Evolutionary conservation across 2,888 invertebrate species (phyloP).

Genomic region (Liodrosophila aerea): DNA sequence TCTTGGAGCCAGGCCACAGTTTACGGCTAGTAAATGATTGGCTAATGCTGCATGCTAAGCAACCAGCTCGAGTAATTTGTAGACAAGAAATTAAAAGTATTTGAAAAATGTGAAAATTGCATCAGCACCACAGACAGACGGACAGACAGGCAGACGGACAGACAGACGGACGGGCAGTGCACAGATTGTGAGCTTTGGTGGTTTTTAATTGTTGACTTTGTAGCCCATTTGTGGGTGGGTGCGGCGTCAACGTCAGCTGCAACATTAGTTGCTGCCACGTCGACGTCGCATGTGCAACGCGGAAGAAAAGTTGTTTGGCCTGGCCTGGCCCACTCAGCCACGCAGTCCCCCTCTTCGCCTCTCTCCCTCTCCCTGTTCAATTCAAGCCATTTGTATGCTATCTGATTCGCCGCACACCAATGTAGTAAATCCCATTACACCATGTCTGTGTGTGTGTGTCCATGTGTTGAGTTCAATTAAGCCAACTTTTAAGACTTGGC

Average conservation of each 20-base stretch:
- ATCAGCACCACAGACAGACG: conserved; percentile 54
- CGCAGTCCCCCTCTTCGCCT: conserved; percentile 1
- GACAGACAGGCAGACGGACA: conserved; percentile 4
- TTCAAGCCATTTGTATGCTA: conserved; percentile 71
- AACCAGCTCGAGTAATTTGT: conserved; percentile 58
- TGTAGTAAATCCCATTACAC: conserved; percentile 17
- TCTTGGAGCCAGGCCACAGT: conserved; percentile 25
- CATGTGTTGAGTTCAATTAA: conserved; percentile 38
- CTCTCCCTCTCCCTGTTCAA: conserved; percentile 2
- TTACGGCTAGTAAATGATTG: conserved; percentile 28
- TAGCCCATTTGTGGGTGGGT: conserved; percentile 72
- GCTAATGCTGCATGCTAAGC: conserved; percentile 36
- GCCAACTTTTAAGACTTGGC: conserved; percentile 19
- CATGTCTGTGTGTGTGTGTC: conserved; percentile 1
- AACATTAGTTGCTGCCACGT: conserved; percentile 26
- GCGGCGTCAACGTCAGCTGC: conserved; percentile 40
- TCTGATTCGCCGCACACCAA: conserved; percentile 58
- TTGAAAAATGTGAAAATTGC: conserved; percentile 75
- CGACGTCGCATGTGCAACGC: conserved; percentile 67
- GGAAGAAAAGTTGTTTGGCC: conserved; percentile 71
- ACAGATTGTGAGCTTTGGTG: conserved; percentile 51
- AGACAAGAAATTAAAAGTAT: conserved; percentile 62
- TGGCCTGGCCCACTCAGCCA: conserved; percentile 34
- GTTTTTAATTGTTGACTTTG: conserved; percentile 75
- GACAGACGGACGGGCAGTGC: conserved; percentile 24